These are phyloP conservation scores for Anticlea derivata DNA, from an alignment of 2,888 invertebrate species.

Conservation along the genomic window DNA sequence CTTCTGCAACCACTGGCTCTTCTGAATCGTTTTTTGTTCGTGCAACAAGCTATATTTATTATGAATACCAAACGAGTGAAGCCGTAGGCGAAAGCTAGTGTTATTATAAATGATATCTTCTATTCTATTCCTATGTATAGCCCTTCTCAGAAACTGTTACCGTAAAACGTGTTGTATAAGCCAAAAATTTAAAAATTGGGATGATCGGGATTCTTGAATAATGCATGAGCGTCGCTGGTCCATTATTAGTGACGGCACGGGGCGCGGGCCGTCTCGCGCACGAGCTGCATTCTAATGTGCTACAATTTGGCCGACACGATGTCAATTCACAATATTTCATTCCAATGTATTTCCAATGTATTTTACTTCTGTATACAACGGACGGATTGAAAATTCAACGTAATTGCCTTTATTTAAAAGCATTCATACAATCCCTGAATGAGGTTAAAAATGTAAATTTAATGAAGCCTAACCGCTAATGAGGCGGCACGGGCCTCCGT, in stretches of 20 bases:
- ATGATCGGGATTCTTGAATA: conserved; percentile 69
- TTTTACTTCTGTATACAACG: conserved; percentile 37
- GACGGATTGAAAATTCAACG: not conserved
- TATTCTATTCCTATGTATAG: conserved; percentile 1
- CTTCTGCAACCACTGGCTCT: too few relatives aligned
- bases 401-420: conserved; percentile 15
- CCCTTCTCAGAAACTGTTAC: conserved; percentile 34
- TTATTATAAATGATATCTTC: not conserved
- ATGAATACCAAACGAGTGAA: too few relatives aligned
- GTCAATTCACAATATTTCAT: conserved; percentile 66
- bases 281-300: conserved; percentile 78
- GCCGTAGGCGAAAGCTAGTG: too few relatives aligned
- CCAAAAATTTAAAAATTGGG: conserved; percentile 61
- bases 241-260: conserved; percentile 69
- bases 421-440: conserved; percentile 30
- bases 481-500: conserved; percentile 69
- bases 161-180: conserved; percentile 38
- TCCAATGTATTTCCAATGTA: conserved; percentile 58
- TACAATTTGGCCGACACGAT: conserved; percentile 57
- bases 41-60: too few relatives aligned
- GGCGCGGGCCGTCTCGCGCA: conserved; percentile 62
- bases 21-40: too few relatives aligned
- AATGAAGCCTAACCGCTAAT: conserved; percentile 64
- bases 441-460: conserved; percentile 44
- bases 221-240: conserved; percentile 67